Percentiles rank a stretch among this genome's conserved stretches.
Conservation (phyloP, 2,113 vertebrate genomes). For the Phrynosoma blainvillii region DNA sequence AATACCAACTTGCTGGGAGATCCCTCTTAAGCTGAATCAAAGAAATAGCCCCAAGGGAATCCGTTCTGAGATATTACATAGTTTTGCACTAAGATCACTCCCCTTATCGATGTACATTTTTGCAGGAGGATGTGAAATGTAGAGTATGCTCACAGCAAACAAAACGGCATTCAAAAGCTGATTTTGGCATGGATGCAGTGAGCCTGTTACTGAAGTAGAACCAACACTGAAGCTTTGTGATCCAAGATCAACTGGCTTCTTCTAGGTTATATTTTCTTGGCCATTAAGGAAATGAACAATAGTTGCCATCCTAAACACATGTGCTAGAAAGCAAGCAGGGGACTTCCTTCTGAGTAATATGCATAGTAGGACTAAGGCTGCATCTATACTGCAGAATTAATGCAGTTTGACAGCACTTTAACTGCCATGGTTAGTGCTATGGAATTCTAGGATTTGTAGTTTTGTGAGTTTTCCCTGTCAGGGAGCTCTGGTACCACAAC, state of each 20-base stretch:
- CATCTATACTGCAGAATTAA: too few species aligned
- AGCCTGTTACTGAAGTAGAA: neutral
- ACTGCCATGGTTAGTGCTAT: too few species aligned
- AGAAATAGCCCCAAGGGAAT: neutral
- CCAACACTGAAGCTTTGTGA: neutral
- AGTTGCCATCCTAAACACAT: neutral
- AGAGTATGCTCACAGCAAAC: conserved; percentile 6
- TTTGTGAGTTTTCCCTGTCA: too few species aligned
- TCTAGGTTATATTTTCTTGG: neutral
- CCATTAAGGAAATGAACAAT: neutral
- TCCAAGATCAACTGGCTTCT: too few species aligned
- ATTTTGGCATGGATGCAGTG: neutral
- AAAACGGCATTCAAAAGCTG: neutral
- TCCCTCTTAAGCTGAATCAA: neutral
- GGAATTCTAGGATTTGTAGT: too few species aligned
- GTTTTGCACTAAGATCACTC: accelerated
- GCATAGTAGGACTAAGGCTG: too few species aligned
- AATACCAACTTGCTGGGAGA: neutral
- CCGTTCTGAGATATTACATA: neutral
- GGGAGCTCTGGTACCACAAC: too few species aligned
- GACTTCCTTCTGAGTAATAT: neutral
- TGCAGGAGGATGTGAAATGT: accelerated
- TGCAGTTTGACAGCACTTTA: too few species aligned
- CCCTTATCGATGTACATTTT: neutral
- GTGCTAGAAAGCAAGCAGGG: neutral